Conservation (phyloP, 2,113 vertebrate genomes). For the Amazona guildingii region DNA sequence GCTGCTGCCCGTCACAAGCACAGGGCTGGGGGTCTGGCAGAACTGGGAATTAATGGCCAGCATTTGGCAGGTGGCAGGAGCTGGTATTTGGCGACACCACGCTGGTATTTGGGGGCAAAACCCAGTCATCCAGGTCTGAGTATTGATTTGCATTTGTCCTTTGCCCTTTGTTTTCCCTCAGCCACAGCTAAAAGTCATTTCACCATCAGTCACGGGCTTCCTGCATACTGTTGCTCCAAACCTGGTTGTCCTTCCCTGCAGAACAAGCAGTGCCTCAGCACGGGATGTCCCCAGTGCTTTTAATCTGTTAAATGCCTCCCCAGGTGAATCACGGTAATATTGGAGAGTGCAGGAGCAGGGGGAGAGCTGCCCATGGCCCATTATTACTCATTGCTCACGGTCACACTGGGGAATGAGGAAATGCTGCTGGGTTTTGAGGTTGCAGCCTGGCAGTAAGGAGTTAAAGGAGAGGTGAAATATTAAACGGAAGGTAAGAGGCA, state of each 20-base stretch:
- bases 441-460: neutral
- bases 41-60: fast-evolving
- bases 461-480: neutral
- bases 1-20: neutral
- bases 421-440: neutral
- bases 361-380: neutral
- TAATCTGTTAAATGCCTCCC: slow-evolving; percentile 40
- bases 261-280: neutral
- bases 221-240: fast-evolving
- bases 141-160: neutral
- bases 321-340: neutral
- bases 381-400: neutral
- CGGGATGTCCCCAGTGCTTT: neutral
- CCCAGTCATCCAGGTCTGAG: fast-evolving
- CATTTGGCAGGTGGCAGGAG: fast-evolving
- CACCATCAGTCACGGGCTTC: fast-evolving
- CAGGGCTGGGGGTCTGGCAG: neutral
- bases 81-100: fast-evolving
- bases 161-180: neutral
- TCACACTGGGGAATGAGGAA: neutral
- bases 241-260: neutral
- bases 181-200: neutral
- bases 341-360: neutral
- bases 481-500: neutral
- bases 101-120: fast-evolving